Base-by-base conservation (phyloP, 2,797 vertebrate species). In the Neoniphon sammara region DNA sequence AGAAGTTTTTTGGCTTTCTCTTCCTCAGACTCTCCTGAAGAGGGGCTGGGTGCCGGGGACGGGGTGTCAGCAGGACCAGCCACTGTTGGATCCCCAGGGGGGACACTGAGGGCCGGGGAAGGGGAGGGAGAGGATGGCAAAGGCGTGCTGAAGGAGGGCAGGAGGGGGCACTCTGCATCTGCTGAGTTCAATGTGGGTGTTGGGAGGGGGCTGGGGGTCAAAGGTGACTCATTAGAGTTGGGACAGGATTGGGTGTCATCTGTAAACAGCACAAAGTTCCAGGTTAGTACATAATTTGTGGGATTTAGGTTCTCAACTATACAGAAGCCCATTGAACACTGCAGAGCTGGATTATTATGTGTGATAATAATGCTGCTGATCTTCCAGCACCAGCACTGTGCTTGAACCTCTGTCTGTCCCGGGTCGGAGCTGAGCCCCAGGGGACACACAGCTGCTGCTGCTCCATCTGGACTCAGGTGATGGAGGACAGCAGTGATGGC, bases 1-100 rank as follows among this genome's bases (percentile, higher is more conserved):
- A 97, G 93, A 75, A 96, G 93, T 87, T 95, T 94, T 85, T 95
- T 95, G 71, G 95, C 93, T 85, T 95, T 96, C 66, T 96, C 95
- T 34, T 95, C 95, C 59, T 96, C 96, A 4, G 92, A 91, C 69
- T 94, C 95, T 65, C 87, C 90, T 30, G 91, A 86, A 73, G 87
- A 81, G 11, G 85, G 84, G 71, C 88, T 92, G 36, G 91, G 89
- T 44, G 77, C 86, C 5, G 91, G 82, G 60, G 83, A 89, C 0
- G 80, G 83, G 50, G 72, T 78, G 68, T 92, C 88, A 12, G 79
- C 70, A 42, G 70, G 75, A 44, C 73, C 75, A 1, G 81, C 52
- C 6, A 25, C 78, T n/a, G 84, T 67, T 36, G 78, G 72, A 44
- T 92, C 91, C 2, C 21, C 78, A 31, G 83, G 59, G 18, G 77